phyloP scores from a whole-genome alignment of 2,797 vertebrate species.

The Thamnophis elegans region DNA sequence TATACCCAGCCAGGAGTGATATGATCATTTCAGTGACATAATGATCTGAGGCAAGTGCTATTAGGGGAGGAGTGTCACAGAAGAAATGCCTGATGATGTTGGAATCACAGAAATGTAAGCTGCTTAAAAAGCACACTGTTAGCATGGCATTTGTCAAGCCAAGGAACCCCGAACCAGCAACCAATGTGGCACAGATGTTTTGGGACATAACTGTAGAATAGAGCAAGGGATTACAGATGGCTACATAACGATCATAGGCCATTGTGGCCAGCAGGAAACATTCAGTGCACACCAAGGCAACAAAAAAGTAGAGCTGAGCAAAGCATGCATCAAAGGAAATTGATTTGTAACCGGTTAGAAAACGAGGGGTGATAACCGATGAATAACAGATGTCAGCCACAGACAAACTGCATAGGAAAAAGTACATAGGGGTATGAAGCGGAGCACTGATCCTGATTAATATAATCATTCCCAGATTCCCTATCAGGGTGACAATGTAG shows the following conservation, averaged over 20 bases:
- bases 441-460: constrained; percentile 19
- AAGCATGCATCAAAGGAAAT: constrained; percentile 43
- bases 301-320: constrained; percentile 49
- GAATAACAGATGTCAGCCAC: constrained; percentile 46
- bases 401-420: constrained; percentile 45
- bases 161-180: constrained; percentile 4
- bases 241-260: constrained; percentile 47
- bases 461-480: constrained; percentile 34
- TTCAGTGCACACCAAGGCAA: constrained; percentile 29
- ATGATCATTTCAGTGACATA: constrained; percentile 27
- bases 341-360: constrained; percentile 7
- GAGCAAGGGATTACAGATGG: constrained; percentile 42
- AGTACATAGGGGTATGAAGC: constrained; percentile 50
- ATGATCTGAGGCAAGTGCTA: constrained; percentile 41
- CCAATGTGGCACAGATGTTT: constrained; percentile 31
- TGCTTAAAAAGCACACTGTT: constrained; percentile 33
- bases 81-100: constrained; percentile 53
- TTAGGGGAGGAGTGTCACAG: constrained; percentile 44
- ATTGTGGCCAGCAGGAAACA: constrained; percentile 55
- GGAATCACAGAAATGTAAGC: constrained; percentile 45
- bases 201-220: constrained; percentile 32
- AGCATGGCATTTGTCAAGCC: constrained; percentile 46
- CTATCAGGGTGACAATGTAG: constrained; percentile 11
- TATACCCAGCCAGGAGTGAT: constrained; percentile 24
- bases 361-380: constrained; percentile 32